Evolutionary conservation across 2,113 vertebrate species (phyloP), one percentile per base, ranked within the genome.

Genomic region (Orthochromis malagaraziensis): DNA sequence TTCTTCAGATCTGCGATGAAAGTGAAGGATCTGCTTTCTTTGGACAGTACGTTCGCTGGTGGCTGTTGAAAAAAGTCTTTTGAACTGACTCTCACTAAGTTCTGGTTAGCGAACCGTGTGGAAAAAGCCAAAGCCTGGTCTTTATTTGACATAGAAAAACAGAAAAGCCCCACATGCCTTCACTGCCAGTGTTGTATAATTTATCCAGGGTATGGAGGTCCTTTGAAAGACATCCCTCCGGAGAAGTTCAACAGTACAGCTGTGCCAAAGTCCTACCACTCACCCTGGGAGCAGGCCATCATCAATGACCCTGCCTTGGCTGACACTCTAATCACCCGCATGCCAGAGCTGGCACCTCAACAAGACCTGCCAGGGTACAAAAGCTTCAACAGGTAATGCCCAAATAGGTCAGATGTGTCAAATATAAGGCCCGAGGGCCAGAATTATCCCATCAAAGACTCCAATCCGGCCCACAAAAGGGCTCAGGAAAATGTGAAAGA

Each of bases 331-430:
- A 94, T 95, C 86, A 90, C 95, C 6, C 95, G 94, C 91, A 90
- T 98, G 91, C 96, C 97, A 65, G 92, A 96, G 89, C 97, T 97
- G 2, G 97, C 97, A 90, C 95, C 96, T 80, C 97, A 87, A 86
- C 81, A 94, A 2, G 96, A 98, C 13, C 91, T 95, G 35, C 97
- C 97, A 2, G 96, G 97, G 42, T 99, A 97, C 94, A 98, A 97
- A 89, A 98, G 98, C 94, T 99, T 99, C 93, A 99, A 99, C 97
- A 98, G 98, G 99, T 99, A 97, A 90, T 26, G 8, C 47, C 40
- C 11, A 54, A 17, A 81, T 38, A 40, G 19, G 19, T 68, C 63
- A 68, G 33, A 21, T 40, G 63, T 68, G 19, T 68, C 63, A 68
- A 68, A 68, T 8, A 68, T 40, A 68, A 68, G 63, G 63, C 63